phyloP scores from a whole-genome alignment of 2,888 invertebrate genomes.

The Spilosoma lubricipeda region DNA sequence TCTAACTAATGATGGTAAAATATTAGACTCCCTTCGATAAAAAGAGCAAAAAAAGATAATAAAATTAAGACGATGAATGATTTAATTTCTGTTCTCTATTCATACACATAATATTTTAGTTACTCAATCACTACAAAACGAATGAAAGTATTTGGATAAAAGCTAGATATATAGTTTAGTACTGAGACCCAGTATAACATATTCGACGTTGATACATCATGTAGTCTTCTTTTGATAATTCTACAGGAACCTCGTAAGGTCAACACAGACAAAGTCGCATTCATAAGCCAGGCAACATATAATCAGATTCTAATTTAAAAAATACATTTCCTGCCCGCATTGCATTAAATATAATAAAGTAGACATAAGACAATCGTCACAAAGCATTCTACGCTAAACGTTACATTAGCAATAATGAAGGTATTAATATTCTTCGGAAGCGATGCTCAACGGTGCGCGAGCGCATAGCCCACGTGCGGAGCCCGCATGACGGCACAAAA shows the following conservation, averaged over 20 bases:
- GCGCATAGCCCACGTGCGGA: conserved; percentile 64
- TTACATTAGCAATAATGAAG: conserved; percentile 53
- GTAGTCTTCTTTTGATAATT: background rate
- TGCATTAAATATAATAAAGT: conserved; percentile 2
- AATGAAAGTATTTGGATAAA: background rate
- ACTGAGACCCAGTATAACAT: background rate
- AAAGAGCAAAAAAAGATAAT: background rate
- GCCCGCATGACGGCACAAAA: conserved; percentile 75
- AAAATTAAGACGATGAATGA: background rate
- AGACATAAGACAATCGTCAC: conserved; percentile 12
- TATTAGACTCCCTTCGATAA: background rate
- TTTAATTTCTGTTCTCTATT: background rate
- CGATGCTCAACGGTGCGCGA: conserved; percentile 58
- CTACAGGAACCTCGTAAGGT: no score
- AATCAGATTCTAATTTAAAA: background rate
- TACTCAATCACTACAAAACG: background rate
- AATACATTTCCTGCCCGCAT: conserved; percentile 12
- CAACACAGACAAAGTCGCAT: background rate
- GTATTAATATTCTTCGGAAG: conserved; percentile 75
- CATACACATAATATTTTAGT: background rate
- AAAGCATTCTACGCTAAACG: conserved; percentile 15
- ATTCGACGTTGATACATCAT: background rate
- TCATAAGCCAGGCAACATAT: background rate
- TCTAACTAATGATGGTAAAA: no score
- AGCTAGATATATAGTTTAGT: background rate